A percentile compares a stretch with the other conserved stretches of the same genome.
These are phyloP conservation scores for Teleogryllus occipitalis DNA, from an alignment of 1,140 invertebrate species.

Conservation along the genomic window DNA sequence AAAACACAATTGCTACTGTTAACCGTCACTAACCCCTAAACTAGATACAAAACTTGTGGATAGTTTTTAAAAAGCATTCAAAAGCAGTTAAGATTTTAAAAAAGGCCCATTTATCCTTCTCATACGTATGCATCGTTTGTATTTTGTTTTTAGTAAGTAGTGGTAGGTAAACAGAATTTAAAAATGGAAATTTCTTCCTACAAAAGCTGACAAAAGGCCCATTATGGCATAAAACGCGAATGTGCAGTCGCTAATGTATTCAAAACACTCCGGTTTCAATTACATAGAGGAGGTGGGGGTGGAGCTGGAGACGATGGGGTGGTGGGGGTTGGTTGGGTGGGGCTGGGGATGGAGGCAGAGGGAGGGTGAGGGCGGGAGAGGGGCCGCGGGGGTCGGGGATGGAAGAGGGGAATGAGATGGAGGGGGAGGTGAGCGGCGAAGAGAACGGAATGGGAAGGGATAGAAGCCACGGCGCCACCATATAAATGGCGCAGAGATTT, in stretches of 20 bases:
- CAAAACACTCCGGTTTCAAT: not conserved
- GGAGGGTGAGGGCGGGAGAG: not conserved
- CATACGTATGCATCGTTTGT: not conserved
- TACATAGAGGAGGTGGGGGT: not conserved
- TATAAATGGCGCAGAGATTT: not conserved
- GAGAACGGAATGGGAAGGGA: no score
- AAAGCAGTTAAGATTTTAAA: no score
- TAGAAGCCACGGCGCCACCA: no score
- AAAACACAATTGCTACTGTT: no score
- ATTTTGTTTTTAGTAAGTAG: not conserved
- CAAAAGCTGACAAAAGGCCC: not conserved
- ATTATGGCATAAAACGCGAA: not conserved
- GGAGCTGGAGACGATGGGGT: not conserved
- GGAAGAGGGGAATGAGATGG: not conserved
- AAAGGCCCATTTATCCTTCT: no score
- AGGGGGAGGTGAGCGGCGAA: not conserved
- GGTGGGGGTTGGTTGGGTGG: no score
- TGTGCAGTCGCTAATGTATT: slow-evolving; percentile 1
- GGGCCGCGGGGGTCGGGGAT: no score
- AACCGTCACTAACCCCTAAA: no score
- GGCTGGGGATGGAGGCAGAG: no score
- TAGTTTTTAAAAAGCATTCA: no score
- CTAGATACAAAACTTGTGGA: no score
- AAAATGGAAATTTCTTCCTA: not conserved
- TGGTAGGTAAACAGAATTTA: not conserved